These are phyloP conservation scores for Dryobates pubescens DNA, from an alignment of 2,797 vertebrate species.

Conservation along the genomic window DNA sequence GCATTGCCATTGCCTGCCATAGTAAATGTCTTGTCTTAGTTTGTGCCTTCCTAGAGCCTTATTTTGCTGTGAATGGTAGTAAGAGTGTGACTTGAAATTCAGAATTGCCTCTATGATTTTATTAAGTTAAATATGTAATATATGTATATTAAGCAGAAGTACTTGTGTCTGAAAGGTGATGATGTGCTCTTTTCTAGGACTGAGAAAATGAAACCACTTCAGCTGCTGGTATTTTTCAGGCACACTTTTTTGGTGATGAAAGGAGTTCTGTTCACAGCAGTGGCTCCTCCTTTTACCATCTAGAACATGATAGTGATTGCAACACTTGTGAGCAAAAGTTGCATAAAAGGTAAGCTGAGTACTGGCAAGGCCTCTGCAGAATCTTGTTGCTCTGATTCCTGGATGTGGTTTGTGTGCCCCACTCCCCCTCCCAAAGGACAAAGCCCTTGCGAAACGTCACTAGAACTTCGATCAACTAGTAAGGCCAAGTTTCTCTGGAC, in stretches of 20 bases:
- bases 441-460: background rate
- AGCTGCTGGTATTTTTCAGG: background rate
- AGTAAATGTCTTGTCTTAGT: background rate
- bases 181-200: background rate
- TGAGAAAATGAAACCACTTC: background rate
- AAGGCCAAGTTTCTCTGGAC: background rate
- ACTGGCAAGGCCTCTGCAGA: background rate
- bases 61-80: background rate
- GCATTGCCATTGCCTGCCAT: background rate
- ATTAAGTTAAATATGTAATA: background rate
- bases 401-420: background rate
- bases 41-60: background rate
- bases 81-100: background rate
- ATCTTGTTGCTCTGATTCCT: background rate
- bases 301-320: background rate
- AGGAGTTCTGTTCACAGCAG: background rate
- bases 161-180: background rate
- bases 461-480: background rate
- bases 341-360: background rate
- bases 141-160: slow-evolving; percentile 7
- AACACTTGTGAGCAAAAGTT: background rate
- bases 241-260: background rate
- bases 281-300: background rate
- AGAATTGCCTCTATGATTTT: background rate
- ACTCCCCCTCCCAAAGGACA: background rate